Evolutionary conservation across 2,797 vertebrate species (phyloP), one percentile per base, ranked within the genome.

Genomic region (Eupleurogrammus muticus): DNA sequence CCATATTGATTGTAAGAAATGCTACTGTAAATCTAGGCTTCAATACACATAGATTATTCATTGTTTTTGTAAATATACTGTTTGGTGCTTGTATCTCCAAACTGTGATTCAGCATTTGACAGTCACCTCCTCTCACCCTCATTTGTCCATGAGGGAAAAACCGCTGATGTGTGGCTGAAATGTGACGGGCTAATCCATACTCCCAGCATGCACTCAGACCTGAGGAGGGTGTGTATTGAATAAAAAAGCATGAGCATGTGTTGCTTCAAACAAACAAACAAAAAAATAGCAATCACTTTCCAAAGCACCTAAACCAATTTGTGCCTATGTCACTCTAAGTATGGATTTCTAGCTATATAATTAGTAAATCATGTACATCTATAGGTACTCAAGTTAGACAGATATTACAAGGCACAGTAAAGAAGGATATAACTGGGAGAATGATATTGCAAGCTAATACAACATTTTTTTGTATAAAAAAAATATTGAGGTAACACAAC

Each of bases 181-280:
- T 2, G 24, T 81, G 83, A 78, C 72, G 77, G 70, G 67, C 61
- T 65, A 82, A 89, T 89, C 78, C 59, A 87, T 84, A 75, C 56
- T 79, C 68, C 59, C 69, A 83, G 83, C 59, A 58, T 90, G 84
- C 69, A 80, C 81, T 81, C 72, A 82, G 86, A 69, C 85, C 81
- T 5, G 36, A 64, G 57, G 44, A 75, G 16, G 71, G 71, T 80
- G 20, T 68, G 44, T 42, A 7, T 50, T 47, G 38, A 38, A 47
- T 53, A 32, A 1, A 38, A 47, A 53, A 32, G 2, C 46, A 70
- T n/a, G n/a, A 38, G 59, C 0, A 2, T 47, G 42, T 52, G 58
- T 58, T 14, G 6, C 12, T 16, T 9, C 47, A 10, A 9, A 7
- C 7, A 5, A 32, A 24, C 10, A 71, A 1, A n/a, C n/a, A n/a